phyloP scores from a whole-genome alignment of 2,797 vertebrate genomes.

The Peromyscus nudipes region DNA sequence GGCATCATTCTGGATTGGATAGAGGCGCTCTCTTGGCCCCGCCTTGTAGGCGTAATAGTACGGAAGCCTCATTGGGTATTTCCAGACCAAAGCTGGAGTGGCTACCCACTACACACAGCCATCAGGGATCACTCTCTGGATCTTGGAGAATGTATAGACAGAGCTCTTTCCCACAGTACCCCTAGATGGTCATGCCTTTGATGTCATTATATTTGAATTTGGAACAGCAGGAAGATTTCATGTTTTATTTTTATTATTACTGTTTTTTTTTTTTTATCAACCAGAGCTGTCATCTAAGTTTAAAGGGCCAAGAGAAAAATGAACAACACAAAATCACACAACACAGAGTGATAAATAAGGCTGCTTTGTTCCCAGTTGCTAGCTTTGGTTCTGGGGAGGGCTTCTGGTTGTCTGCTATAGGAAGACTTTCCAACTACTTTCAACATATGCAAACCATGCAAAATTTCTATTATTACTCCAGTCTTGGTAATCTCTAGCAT shows the following conservation, averaged over 20 bases:
- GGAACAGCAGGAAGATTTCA: neutral
- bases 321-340: constrained; percentile 33
- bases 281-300: constrained; percentile 49
- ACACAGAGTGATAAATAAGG: constrained; percentile 25
- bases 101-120: too few relatives aligned
- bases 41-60: too few relatives aligned
- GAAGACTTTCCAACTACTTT: constrained; percentile 73
- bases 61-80: too few relatives aligned
- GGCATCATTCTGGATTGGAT: too few relatives aligned
- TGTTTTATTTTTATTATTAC: neutral
- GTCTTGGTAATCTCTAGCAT: constrained; percentile 33
- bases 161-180: neutral
- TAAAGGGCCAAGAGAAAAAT: constrained; percentile 43
- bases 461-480: constrained; percentile 73
- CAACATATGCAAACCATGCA: constrained; percentile 57
- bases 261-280: neutral
- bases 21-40: too few relatives aligned
- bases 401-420: constrained; percentile 70
- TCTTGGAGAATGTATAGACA: neutral
- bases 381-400: constrained; percentile 62
- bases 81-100: too few relatives aligned
- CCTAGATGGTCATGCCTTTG: neutral
- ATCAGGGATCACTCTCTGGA: too few relatives aligned
- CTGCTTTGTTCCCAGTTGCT: constrained; percentile 63
- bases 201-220: neutral